These are phyloP conservation scores for Andrena flavipes DNA, from an alignment of 2,888 invertebrate species.

Conservation along the genomic window DNA sequence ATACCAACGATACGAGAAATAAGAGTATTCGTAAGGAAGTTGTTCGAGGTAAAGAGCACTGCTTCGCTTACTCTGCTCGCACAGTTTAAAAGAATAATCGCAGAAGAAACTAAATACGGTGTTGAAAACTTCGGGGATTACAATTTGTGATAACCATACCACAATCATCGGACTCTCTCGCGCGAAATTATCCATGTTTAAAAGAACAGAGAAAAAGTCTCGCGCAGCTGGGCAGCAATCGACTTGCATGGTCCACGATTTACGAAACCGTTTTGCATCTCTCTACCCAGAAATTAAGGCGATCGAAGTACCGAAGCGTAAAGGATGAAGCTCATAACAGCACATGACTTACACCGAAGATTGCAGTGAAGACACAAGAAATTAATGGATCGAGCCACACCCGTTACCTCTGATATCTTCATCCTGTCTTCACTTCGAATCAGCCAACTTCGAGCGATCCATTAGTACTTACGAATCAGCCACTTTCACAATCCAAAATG, in stretches of 20 bases:
- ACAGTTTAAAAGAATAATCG: too few relatives aligned
- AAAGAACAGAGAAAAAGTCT: not conserved
- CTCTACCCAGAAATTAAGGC: not conserved
- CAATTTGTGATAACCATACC: not conserved
- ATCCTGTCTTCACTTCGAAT: conserved; percentile 1
- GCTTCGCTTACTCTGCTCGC: not conserved
- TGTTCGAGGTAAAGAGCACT: not conserved
- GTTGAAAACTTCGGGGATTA: not conserved
- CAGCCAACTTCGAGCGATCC: not conserved
- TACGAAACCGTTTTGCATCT: not conserved
- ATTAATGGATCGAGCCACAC: conserved; percentile 14
- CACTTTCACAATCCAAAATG: conserved; percentile 15
- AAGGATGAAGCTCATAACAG: not conserved
- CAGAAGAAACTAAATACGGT: not conserved
- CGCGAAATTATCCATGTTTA: not conserved
- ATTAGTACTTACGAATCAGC: not conserved
- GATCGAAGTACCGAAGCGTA: not conserved
- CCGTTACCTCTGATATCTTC: conserved; percentile 28
- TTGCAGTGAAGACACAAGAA: not conserved
- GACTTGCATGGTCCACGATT: not conserved
- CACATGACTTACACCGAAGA: not conserved
- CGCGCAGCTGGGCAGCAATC: not conserved
- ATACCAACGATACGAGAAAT: not conserved
- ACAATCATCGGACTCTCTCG: not conserved
- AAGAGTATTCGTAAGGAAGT: not conserved